Evolutionary conservation across 2,797 vertebrate genomes (phyloP).

Genomic region (Buceros bicornis): DNA sequence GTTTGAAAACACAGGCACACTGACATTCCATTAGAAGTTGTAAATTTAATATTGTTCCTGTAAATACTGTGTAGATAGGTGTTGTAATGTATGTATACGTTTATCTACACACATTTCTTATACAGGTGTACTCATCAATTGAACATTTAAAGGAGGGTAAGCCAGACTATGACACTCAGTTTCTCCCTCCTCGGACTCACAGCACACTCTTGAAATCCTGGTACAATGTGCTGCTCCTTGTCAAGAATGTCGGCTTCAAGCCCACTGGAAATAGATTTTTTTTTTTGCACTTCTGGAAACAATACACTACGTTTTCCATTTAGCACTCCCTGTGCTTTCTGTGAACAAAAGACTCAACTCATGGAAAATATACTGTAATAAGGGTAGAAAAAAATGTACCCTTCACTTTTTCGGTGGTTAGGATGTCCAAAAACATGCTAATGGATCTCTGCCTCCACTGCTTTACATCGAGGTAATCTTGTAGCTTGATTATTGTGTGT

Average conservation of each 20-base stretch:
- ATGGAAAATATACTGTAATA: constrained; percentile 55
- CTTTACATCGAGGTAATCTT: neutral
- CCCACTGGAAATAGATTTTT: constrained; percentile 55
- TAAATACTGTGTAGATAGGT: neutral
- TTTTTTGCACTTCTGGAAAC: constrained; percentile 64
- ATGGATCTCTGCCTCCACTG: neutral
- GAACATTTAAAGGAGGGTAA: neutral
- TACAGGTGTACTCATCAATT: neutral
- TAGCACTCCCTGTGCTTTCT: constrained; percentile 51
- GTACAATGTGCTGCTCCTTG: neutral
- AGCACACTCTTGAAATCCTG: neutral
- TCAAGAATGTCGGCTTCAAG: constrained; percentile 5
- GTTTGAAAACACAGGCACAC: neutral
- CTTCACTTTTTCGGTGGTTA: constrained; percentile 11
- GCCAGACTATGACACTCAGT: neutral
- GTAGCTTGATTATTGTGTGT: neutral
- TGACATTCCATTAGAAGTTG: neutral
- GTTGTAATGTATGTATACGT: neutral
- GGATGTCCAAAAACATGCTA: neutral
- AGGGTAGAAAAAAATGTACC: neutral
- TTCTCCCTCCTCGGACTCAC: neutral
- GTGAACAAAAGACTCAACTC: constrained; percentile 43
- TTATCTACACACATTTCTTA: neutral
- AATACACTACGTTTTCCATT: constrained; percentile 43
- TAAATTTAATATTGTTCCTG: neutral